These are phyloP conservation scores for Dipodomys stephensi DNA, from an alignment of 2,113 vertebrate genomes.

Conservation along the genomic window DNA sequence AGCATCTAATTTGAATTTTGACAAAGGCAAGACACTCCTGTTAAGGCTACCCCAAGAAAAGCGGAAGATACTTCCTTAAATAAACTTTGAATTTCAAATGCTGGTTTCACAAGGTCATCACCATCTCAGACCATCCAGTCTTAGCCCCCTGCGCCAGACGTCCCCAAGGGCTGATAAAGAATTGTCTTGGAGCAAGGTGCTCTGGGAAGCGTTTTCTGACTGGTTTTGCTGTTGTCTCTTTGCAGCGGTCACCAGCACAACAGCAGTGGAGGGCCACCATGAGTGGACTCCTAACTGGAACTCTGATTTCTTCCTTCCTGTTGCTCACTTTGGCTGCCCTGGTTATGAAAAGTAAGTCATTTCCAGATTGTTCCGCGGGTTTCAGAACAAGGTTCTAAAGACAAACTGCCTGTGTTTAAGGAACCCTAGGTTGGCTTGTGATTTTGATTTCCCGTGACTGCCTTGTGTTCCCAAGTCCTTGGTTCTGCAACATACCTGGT, in stretches of 20 bases:
- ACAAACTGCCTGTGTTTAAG: background rate
- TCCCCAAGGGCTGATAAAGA: background rate
- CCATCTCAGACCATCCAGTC: background rate
- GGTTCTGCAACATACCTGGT: background rate
- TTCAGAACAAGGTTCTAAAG: background rate
- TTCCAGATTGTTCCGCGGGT: background rate
- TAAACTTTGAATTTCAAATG: background rate
- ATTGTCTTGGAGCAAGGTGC: background rate
- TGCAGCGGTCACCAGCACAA: rapidly evolving
- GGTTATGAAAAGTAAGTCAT: constrained; percentile 77
- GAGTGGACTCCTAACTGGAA: constrained; percentile 22
- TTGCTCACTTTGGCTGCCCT: constrained; percentile 64
- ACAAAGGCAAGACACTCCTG: background rate
- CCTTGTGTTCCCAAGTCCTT: background rate
- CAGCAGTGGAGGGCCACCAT: rapidly evolving
- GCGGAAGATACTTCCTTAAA: background rate
- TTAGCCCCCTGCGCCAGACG: background rate
- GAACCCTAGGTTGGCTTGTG: rapidly evolving
- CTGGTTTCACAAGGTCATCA: background rate
- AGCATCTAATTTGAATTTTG: background rate
- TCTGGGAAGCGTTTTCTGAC: background rate
- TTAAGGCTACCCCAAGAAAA: background rate
- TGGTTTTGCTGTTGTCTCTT: constrained; percentile 41
- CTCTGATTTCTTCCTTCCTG: background rate
- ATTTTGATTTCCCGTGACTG: background rate